phyloP scores from a whole-genome alignment of 2,888 invertebrate species.

The Mylabris sibirica region DNA sequence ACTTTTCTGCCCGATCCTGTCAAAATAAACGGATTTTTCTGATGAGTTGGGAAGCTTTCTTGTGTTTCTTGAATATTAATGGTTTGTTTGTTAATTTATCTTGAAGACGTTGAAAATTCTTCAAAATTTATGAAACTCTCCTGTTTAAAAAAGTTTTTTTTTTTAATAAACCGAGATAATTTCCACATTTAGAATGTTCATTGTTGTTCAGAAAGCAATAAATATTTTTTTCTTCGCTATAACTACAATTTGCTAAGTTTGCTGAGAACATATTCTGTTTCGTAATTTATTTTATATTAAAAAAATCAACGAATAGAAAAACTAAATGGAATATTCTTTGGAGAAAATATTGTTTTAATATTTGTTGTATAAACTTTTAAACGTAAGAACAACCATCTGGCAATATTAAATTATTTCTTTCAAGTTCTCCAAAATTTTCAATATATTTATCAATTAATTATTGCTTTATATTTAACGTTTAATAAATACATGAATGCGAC shows the following conservation, averaged over 20 bases:
- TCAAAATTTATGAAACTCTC: not conserved
- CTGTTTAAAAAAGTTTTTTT: not conserved
- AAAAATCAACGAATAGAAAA: not conserved
- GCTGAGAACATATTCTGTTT: not conserved
- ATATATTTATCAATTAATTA: not conserved
- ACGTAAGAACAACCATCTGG: not conserved
- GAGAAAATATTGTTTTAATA: not conserved
- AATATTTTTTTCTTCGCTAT: not conserved
- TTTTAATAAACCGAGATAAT: constrained; percentile 1
- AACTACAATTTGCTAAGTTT: not conserved
- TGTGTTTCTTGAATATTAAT: not conserved
- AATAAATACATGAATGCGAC: too few relatives aligned
- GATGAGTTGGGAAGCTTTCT: too few relatives aligned
- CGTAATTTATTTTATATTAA: not conserved
- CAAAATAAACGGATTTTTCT: too few relatives aligned
- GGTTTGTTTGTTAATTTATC: not conserved
- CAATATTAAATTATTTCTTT: not conserved
- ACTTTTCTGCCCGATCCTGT: too few relatives aligned
- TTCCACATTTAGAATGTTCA: not conserved
- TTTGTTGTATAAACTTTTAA: not conserved
- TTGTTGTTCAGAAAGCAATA: not conserved
- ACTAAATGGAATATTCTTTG: not conserved
- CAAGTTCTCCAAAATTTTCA: not conserved
- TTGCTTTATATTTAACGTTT: too few relatives aligned
- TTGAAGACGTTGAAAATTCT: not conserved